Percentiles rank a stretch among this genome's conserved stretches.
phyloP scores from a whole-genome alignment of 1,140 invertebrate genomes.

The Cotesia glomerata region DNA sequence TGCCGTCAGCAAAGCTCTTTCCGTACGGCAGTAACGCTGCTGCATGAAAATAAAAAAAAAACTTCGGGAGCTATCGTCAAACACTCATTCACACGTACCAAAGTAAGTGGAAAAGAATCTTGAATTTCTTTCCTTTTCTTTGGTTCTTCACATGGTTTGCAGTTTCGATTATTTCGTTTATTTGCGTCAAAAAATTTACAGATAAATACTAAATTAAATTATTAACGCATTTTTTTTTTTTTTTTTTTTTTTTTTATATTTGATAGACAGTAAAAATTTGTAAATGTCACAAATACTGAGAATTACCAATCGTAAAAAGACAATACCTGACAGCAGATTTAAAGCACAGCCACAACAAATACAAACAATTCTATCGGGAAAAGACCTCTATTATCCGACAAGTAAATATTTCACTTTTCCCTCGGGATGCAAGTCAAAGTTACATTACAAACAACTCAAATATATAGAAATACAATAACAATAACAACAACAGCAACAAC shows the following conservation, averaged over 20 bases:
- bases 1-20: background rate
- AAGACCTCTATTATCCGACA: background rate
- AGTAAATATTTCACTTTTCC: slow-evolving; percentile 6
- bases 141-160: background rate
- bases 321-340: background rate
- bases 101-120: slow-evolving; percentile 12
- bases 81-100: slow-evolving; percentile 17
- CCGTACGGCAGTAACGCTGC: background rate
- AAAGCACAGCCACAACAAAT: background rate
- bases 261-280: too few relatives aligned
- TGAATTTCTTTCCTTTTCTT: background rate
- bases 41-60: background rate
- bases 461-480: background rate
- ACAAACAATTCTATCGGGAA: background rate
- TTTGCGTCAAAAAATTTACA: too few relatives aligned
- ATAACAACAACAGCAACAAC: background rate
- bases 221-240: too few relatives aligned
- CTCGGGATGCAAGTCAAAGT: background rate
- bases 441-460: background rate
- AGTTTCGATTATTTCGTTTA: too few relatives aligned
- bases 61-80: slow-evolving; percentile 3
- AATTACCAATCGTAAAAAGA: background rate
- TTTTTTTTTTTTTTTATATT: too few relatives aligned
- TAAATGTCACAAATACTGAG: too few relatives aligned
- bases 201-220: too few relatives aligned